A percentile compares a stretch with the other conserved stretches of the same genome.
Conservation (phyloP, 35 echinoderm and acorn worm genomes). For the Heliocidaris tuberculata region DNA sequence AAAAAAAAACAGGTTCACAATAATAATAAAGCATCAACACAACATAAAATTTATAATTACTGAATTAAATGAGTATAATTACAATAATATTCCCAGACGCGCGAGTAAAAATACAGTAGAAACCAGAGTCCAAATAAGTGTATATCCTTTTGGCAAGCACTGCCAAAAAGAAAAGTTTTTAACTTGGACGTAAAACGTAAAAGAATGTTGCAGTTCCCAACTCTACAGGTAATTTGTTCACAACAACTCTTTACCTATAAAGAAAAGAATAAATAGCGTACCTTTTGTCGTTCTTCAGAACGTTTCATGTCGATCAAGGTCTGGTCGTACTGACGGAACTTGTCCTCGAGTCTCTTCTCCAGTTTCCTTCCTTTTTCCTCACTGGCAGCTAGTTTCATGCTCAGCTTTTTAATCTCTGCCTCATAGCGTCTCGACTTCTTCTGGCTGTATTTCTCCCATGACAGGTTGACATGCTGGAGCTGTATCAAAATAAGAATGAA, state of each 20-base stretch:
- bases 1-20: too few relatives aligned
- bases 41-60: too few relatives aligned
- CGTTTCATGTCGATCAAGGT: not conserved
- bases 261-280: not conserved
- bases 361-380: not conserved
- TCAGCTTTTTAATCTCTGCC: constrained; percentile 16
- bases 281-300: not conserved
- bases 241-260: not conserved
- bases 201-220: too few relatives aligned
- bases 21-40: too few relatives aligned
- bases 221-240: too few relatives aligned
- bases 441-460: constrained; percentile 5
- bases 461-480: constrained; percentile 14
- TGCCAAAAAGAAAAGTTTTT: too few relatives aligned
- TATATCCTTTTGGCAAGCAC: too few relatives aligned
- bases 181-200: too few relatives aligned
- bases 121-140: too few relatives aligned
- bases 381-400: not conserved
- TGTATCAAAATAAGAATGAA: not conserved
- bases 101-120: too few relatives aligned
- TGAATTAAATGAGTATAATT: too few relatives aligned
- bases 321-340: not conserved
- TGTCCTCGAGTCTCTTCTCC: not conserved
- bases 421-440: not conserved
- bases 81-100: too few relatives aligned